Percentiles rank a stretch among this genome's conserved stretches.
Conservation (phyloP, 2,113 vertebrate species). For the Coracopsis vasa region DNA sequence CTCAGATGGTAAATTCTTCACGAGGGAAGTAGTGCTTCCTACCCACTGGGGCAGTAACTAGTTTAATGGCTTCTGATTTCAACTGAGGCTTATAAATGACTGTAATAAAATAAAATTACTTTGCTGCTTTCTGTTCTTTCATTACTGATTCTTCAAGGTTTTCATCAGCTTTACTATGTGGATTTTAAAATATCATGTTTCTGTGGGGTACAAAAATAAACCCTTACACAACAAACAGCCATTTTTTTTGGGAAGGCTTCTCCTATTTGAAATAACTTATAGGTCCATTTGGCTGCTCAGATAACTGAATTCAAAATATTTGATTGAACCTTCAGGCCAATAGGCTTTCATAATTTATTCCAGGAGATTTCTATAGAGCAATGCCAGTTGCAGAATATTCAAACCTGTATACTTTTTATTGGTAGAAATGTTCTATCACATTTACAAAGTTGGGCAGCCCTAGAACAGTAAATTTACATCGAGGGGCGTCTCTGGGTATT, state of each 20-base stretch:
- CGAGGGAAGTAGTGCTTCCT: background rate
- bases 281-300: background rate
- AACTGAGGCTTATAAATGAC: background rate
- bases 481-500: accelerated
- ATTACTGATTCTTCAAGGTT: background rate
- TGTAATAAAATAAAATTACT: background rate
- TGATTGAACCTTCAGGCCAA: background rate
- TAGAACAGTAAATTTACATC: background rate
- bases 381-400: background rate
- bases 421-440: background rate
- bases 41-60: background rate
- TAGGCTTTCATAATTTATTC: background rate
- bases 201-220: background rate
- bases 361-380: background rate
- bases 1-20: background rate
- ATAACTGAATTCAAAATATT: background rate
- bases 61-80: background rate
- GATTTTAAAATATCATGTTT: background rate
- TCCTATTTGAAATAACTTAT: background rate
- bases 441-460: background rate
- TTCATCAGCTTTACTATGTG: background rate
- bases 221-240: accelerated
- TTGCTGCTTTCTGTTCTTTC: background rate
- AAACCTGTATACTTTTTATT: background rate
- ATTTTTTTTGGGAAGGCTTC: background rate